Conservation (phyloP, 2,888 invertebrate species). For the Zootermopsis nevadensis region DNA sequence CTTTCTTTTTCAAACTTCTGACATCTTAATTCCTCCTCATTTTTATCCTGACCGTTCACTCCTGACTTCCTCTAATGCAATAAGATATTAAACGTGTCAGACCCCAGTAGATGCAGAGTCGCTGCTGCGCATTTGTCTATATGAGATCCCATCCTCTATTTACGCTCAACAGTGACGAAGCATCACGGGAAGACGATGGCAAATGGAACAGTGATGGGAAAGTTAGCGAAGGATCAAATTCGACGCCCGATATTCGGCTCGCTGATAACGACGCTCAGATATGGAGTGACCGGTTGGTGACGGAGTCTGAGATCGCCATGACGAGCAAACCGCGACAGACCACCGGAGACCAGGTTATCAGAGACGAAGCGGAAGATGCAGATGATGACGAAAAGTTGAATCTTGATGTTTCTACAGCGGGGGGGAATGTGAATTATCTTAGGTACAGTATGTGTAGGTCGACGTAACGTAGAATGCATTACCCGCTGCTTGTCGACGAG, state of each 20-base stretch:
- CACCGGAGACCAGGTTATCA: conserved; percentile 2
- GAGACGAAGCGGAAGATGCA: conserved; percentile 33
- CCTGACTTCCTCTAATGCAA: background rate
- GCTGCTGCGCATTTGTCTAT: background rate
- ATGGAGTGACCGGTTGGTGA: background rate
- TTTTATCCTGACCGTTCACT: background rate
- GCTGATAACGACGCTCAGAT: conserved; percentile 15
- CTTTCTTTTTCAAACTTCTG: background rate
- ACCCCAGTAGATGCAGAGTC: background rate
- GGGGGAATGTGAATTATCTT: conserved; percentile 51
- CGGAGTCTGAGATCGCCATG: background rate
- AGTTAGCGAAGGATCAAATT: conserved; percentile 21
- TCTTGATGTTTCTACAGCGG: conserved; percentile 44
- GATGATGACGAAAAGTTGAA: conserved; percentile 39
- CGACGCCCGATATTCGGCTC: conserved; percentile 8
- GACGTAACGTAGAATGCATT: conserved; percentile 33
- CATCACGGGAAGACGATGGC: conserved; percentile 50
- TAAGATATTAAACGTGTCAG: background rate
- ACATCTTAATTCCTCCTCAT: background rate
- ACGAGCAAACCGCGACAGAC: background rate
- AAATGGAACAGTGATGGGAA: conserved; percentile 29
- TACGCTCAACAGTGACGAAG: conserved; percentile 52
- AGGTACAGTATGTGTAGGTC: conserved; percentile 52
- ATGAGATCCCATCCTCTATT: conserved; percentile 43
- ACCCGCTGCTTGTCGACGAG: background rate